These are phyloP conservation scores for Hypocryptadius cinnamomeus DNA, from an alignment of 2,113 vertebrate species.

Conservation along the genomic window DNA sequence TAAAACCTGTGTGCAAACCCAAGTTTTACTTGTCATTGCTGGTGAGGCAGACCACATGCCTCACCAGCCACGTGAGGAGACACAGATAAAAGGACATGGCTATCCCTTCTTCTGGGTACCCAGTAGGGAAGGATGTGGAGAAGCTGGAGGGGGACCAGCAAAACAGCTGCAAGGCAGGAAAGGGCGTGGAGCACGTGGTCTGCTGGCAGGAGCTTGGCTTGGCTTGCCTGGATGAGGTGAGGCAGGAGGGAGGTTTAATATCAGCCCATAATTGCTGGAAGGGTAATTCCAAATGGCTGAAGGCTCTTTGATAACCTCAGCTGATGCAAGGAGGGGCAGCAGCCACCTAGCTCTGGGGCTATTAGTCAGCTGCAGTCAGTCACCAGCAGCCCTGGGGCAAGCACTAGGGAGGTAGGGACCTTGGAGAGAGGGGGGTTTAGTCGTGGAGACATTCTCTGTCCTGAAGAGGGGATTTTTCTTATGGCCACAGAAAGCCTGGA, in stretches of 20 bases:
- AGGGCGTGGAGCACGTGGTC: fast-evolving
- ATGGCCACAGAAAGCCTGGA: neutral
- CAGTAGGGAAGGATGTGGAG: neutral
- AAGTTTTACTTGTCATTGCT: neutral
- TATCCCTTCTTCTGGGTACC: neutral
- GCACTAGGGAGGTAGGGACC: fast-evolving
- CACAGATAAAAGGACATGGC: neutral
- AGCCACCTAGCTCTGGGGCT: neutral
- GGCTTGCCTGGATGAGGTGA: neutral
- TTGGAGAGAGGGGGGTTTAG: neutral
- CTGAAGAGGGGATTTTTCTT: neutral
- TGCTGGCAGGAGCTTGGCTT: neutral
- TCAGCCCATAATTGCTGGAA: neutral
- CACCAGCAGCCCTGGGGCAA: neutral
- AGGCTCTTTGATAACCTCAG: neutral
- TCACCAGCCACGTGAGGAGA: neutral
- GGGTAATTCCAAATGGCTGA: neutral
- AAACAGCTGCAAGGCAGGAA: neutral
- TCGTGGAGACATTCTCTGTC: neutral
- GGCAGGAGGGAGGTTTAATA: neutral
- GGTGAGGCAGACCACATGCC: neutral
- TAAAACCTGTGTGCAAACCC: neutral
- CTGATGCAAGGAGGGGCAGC: neutral
- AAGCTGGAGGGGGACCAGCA: neutral
- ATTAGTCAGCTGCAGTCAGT: neutral